phyloP scores from a whole-genome alignment of 2,797 vertebrate genomes.

The Micrastur ruficollis region DNA sequence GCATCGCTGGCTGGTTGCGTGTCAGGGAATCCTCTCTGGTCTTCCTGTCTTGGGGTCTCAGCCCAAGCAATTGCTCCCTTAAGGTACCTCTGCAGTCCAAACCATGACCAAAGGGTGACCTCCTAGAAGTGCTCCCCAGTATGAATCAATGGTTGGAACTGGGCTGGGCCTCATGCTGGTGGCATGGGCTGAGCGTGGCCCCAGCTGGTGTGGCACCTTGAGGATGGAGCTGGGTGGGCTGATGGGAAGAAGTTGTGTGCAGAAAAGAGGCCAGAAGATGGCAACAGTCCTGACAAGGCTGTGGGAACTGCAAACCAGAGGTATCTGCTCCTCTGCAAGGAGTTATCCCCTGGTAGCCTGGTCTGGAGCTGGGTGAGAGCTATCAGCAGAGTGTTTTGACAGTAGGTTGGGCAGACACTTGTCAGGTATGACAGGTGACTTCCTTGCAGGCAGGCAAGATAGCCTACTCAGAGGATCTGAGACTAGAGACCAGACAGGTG shows the following conservation, averaged over 20 bases:
- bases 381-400: neutral
- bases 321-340: neutral
- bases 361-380: neutral
- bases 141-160: neutral
- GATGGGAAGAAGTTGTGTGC: neutral
- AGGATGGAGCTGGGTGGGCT: neutral
- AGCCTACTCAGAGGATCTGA: neutral
- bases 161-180: neutral
- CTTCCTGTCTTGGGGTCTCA: neutral
- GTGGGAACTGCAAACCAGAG: neutral
- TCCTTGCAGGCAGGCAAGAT: neutral
- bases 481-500: no score
- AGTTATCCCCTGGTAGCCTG: neutral
- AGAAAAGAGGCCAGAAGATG: neutral
- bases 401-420: neutral
- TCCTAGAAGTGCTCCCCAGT: neutral
- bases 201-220: neutral
- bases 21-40: neutral
- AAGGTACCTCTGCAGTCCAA: neutral
- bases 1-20: neutral
- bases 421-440: neutral
- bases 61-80: neutral
- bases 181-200: neutral
- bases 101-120: neutral
- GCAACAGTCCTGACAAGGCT: neutral